Evolutionary conservation across 2,888 invertebrate genomes (phyloP).

Genomic region (Acleris literana): DNA sequence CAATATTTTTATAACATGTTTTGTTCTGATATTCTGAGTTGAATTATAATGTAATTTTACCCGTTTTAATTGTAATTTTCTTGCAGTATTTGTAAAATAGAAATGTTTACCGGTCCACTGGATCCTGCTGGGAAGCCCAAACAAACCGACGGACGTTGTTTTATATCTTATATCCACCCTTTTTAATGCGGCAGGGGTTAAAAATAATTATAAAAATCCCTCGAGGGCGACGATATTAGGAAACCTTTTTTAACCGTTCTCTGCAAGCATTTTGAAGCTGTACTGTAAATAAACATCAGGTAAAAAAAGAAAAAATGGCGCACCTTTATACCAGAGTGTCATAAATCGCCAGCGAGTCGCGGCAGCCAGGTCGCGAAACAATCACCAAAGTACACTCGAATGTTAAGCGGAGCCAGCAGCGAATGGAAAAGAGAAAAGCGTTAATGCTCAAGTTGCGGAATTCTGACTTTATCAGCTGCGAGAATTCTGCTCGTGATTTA

Average conservation of each 20-base stretch:
- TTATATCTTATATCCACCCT: neutral
- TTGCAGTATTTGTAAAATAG: no score
- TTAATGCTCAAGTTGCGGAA: neutral
- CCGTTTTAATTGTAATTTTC: no score
- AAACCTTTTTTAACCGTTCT: constrained; percentile 10
- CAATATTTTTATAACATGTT: no score
- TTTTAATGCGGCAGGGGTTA: constrained; percentile 4
- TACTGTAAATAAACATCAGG: constrained; percentile 9
- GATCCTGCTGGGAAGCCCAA: no score
- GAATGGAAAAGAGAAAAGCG: neutral
- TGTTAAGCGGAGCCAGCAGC: constrained; percentile 1
- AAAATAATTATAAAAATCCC: constrained; percentile 21
- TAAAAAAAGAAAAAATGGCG: constrained; percentile 17
- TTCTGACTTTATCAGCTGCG: constrained; percentile 9
- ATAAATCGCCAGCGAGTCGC: constrained; percentile 17
- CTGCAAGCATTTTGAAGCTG: constrained; percentile 8
- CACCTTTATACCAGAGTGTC: constrained; percentile 8
- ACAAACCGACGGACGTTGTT: no score
- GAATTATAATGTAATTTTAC: no score
- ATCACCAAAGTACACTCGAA: constrained; percentile 19
- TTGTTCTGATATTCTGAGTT: no score
- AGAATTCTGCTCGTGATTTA: constrained; percentile 9
- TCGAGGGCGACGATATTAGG: neutral
- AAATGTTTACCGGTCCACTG: no score
- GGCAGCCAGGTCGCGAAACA: constrained; percentile 16